A percentile compares a stretch with the other conserved stretches of the same genome.
phyloP scores from a whole-genome alignment of 2,113 vertebrate genomes.

The Engraulis encrasicolus region DNA sequence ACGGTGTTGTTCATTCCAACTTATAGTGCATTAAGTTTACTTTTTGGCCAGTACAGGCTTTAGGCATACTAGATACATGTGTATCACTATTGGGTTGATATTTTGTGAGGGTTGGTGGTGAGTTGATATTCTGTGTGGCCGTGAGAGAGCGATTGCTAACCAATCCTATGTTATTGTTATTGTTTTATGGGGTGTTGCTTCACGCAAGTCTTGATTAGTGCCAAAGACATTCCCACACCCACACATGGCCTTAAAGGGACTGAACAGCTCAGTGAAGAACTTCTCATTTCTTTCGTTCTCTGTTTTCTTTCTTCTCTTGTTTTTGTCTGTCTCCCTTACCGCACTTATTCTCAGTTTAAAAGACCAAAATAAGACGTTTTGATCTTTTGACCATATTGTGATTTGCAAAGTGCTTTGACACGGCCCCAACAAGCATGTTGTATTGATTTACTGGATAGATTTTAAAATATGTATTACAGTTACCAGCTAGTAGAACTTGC shows the following conservation, averaged over 20 bases:
- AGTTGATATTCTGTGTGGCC: neutral
- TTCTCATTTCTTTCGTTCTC: neutral
- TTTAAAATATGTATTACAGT: too few relatives aligned
- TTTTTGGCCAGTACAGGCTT: neutral
- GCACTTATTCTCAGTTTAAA: neutral
- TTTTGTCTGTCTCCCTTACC: neutral
- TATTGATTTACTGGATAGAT: too few relatives aligned
- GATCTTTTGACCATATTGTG: neutral
- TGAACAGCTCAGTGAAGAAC: neutral
- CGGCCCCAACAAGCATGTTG: too few relatives aligned
- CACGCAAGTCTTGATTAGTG: neutral
- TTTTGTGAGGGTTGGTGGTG: neutral
- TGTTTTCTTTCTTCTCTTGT: neutral
- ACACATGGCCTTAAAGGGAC: neutral
- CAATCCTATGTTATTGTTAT: neutral
- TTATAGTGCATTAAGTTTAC: neutral
- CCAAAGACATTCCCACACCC: conserved; percentile 13
- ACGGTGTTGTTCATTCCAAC: neutral
- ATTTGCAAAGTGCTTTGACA: too few relatives aligned
- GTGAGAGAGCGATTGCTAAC: neutral
- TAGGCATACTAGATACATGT: neutral
- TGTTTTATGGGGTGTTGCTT: neutral
- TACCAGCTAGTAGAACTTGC: too few relatives aligned
- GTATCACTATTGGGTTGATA: neutral
- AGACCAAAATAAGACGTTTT: neutral